These are phyloP conservation scores for Oceanodroma leucorhoa DNA, from an alignment of 2,797 vertebrate species.

Conservation along the genomic window DNA sequence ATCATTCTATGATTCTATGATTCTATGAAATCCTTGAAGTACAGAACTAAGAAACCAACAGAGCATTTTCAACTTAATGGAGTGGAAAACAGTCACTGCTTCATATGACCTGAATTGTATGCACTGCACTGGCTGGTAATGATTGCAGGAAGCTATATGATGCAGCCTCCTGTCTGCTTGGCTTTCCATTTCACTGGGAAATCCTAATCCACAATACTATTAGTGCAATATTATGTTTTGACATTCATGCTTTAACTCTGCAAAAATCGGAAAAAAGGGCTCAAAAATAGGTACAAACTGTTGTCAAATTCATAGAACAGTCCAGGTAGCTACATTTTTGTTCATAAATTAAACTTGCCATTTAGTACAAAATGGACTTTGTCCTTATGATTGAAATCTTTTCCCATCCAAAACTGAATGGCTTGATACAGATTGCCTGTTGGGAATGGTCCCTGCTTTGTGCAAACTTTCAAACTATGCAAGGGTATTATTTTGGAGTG, in stretches of 20 bases:
- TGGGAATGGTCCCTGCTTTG: neutral
- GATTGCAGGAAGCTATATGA: neutral
- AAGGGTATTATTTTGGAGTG: neutral
- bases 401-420: neutral
- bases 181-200: neutral
- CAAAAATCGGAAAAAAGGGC: accelerated
- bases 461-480: neutral
- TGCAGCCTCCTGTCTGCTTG: neutral
- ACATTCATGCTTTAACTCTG: neutral
- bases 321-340: neutral
- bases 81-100: neutral
- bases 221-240: neutral
- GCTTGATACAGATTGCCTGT: neutral
- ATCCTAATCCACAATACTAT: neutral
- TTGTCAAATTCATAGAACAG: neutral
- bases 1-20: too few species aligned
- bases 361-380: neutral
- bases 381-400: neutral
- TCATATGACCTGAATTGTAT: neutral
- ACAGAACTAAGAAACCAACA: neutral
- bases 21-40: neutral
- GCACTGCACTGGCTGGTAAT: neutral
- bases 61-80: neutral
- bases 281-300: neutral
- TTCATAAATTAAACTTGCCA: neutral